phyloP scores from a whole-genome alignment of 2,797 vertebrate species.

The Scolopax bukidnonensis region DNA sequence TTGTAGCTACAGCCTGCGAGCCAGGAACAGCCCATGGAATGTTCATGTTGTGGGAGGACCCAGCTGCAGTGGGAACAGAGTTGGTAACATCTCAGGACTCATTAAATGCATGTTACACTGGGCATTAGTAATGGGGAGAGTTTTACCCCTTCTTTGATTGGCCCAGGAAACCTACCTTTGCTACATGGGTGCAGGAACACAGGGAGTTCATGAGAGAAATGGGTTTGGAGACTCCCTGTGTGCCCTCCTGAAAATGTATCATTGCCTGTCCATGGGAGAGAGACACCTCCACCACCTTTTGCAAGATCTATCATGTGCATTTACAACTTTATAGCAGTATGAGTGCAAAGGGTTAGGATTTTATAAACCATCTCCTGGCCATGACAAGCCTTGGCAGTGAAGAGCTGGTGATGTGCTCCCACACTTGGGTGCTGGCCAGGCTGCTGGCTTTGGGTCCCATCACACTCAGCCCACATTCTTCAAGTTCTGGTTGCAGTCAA shows the following conservation, averaged over 20 bases:
- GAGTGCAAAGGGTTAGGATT: background rate
- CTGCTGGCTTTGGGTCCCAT: background rate
- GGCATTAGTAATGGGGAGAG: background rate
- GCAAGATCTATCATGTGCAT: accelerated
- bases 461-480: background rate
- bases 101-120: background rate
- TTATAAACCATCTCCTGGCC: background rate
- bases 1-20: background rate
- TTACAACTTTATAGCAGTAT: background rate
- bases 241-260: background rate
- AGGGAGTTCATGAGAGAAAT: background rate
- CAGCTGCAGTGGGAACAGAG: background rate
- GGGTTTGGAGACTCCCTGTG: background rate
- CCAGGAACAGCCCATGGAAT: background rate
- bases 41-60: background rate
- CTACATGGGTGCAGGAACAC: background rate
- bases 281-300: background rate
- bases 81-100: background rate
- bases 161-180: background rate
- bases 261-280: background rate
- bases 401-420: background rate
- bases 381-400: background rate
- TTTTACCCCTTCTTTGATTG: background rate
- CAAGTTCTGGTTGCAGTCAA: background rate
- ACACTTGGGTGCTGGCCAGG: background rate